Conservation (phyloP, 1,140 invertebrate genomes). For the Calliphora vicina region DNA sequence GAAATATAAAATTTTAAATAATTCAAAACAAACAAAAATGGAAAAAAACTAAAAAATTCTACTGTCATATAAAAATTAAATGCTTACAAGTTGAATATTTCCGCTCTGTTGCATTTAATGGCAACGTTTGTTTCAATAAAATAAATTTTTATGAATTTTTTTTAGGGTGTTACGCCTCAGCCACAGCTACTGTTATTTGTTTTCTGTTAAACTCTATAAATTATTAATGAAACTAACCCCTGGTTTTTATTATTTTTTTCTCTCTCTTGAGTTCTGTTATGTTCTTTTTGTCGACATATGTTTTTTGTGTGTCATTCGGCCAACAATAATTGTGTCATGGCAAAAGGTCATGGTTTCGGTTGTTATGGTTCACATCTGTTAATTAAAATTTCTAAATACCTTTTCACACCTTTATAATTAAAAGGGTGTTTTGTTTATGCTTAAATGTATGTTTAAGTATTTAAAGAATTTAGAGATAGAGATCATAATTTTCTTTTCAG, state of each 20-base stretch:
- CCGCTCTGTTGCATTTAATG: not conserved
- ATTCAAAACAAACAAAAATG: not conserved
- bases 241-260: not conserved
- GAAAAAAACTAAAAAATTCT: not conserved
- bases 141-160: too few species aligned
- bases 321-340: too few species aligned
- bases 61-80: not conserved
- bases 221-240: not conserved
- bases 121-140: not conserved
- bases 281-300: too few species aligned
- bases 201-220: not conserved
- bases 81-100: not conserved
- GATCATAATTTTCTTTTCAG: too few species aligned
- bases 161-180: not conserved
- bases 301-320: too few species aligned
- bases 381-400: not conserved
- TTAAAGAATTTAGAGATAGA: too few species aligned
- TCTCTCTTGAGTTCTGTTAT: too few species aligned
- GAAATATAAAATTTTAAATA: not conserved
- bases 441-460: too few species aligned
- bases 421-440: too few species aligned
- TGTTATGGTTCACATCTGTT: not conserved
- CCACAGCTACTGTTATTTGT: not conserved
- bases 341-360: not conserved
- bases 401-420: too few species aligned